A percentile compares a stretch with the other conserved stretches of the same genome.
phyloP scores from a whole-genome alignment of 1,140 invertebrate species.

The Hycleus cichorii region DNA sequence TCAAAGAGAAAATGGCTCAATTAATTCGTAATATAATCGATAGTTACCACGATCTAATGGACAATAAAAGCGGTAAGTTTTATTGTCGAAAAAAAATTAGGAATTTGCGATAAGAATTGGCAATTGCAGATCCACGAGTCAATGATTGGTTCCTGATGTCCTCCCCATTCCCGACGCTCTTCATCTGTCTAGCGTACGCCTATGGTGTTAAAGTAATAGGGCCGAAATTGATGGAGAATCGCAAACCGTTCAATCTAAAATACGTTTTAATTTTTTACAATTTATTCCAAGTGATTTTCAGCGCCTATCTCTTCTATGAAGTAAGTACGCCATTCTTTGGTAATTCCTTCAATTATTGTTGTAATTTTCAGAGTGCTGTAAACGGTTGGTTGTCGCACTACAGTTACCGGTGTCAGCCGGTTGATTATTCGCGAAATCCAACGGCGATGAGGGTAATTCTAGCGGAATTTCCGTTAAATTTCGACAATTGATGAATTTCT shows the following conservation, averaged over 20 bases:
- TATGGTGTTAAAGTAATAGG: constrained; percentile 57
- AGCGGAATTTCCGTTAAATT: neutral
- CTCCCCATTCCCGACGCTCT: constrained; percentile 71
- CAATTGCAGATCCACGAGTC: constrained; percentile 62
- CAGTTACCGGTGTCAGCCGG: constrained; percentile 88
- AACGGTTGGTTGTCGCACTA: constrained; percentile 82
- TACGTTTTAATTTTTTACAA: constrained; percentile 79
- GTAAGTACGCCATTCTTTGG: neutral
- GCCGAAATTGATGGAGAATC: constrained; percentile 81
- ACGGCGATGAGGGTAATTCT: constrained; percentile 72
- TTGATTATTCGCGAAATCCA: constrained; percentile 81
- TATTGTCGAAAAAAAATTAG: neutral
- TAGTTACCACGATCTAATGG: constrained; percentile 27
- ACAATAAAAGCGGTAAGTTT: constrained; percentile 31
- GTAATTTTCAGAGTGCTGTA: constrained; percentile 68
- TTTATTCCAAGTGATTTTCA: constrained; percentile 76
- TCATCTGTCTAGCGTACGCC: constrained; percentile 69
- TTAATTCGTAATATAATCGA: constrained; percentile 19
- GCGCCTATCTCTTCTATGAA: constrained; percentile 51
- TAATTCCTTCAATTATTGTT: neutral
- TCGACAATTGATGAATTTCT: neutral
- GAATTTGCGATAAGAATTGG: neutral
- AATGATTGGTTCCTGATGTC: constrained; percentile 81
- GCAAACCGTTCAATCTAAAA: constrained; percentile 77
- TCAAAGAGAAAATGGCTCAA: constrained; percentile 11